Evolutionary conservation across 2,888 invertebrate genomes (phyloP).

Genomic region (Cryptocheilus praepositus): DNA sequence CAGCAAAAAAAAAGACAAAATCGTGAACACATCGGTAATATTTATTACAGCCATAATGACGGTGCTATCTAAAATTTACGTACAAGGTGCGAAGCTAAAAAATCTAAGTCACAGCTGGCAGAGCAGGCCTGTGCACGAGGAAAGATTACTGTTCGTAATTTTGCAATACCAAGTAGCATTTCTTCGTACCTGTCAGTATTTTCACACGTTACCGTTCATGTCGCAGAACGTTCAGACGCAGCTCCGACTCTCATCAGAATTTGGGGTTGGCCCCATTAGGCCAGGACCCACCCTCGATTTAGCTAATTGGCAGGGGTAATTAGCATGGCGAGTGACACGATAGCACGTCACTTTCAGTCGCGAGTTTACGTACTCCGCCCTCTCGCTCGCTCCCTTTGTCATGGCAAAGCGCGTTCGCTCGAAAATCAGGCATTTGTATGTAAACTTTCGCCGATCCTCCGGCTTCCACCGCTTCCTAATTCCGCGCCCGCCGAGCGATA

Average conservation of each 20-base stretch:
- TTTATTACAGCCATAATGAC: no score
- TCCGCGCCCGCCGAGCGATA: background rate
- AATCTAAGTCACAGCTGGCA: no score
- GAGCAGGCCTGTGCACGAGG: no score
- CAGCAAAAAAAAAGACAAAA: background rate
- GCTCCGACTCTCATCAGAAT: slow-evolving; percentile 37
- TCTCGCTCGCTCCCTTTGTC: slow-evolving; percentile 4
- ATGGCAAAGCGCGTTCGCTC: slow-evolving; percentile 39
- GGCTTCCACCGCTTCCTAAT: slow-evolving; percentile 3
- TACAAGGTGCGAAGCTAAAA: no score
- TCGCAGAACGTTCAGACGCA: slow-evolving; percentile 33
- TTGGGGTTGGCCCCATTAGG: slow-evolving; percentile 35
- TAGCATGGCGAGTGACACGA: slow-evolving; percentile 59
- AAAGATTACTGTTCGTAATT: no score
- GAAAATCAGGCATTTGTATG: slow-evolving; percentile 69
- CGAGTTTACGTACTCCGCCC: slow-evolving; percentile 14
- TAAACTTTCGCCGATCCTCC: slow-evolving; percentile 60
- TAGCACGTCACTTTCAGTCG: slow-evolving; percentile 61
- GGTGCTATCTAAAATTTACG: no score
- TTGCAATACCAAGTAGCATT: background rate
- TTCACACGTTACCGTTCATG: slow-evolving; percentile 15
- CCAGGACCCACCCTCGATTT: slow-evolving; percentile 43
- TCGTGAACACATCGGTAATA: no score
- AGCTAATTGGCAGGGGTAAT: slow-evolving; percentile 64
- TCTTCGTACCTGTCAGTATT: slow-evolving; percentile 5